Percentiles rank a stretch among this genome's conserved stretches.
phyloP scores from a whole-genome alignment of 1,140 invertebrate species.

The Zophobas atratus region DNA sequence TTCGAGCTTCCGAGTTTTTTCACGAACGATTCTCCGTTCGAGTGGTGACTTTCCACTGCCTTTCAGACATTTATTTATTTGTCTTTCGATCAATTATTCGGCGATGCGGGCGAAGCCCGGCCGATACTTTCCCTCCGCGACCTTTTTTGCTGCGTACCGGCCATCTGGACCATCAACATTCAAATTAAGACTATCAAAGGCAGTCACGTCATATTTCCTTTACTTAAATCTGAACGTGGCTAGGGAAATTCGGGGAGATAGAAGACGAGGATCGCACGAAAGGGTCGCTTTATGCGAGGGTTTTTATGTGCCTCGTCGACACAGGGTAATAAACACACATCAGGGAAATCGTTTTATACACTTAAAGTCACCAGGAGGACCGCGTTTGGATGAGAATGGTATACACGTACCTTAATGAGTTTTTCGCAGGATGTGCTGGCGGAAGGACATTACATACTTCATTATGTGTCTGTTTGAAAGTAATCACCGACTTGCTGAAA shows the following conservation, averaged over 20 bases:
- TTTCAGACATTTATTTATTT: no score
- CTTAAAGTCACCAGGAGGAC: constrained; percentile 1
- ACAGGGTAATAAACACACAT: constrained; percentile 34
- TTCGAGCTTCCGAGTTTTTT: no score
- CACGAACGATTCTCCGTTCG: no score
- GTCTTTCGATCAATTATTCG: no score
- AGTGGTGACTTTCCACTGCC: no score
- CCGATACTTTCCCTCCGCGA: not conserved
- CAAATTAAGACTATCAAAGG: constrained; percentile 36
- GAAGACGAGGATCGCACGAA: constrained; percentile 1
- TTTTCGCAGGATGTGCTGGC: not conserved
- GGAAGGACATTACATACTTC: not conserved
- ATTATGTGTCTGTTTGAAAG: no score
- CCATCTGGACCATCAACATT: constrained; percentile 35
- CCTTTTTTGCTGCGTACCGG: constrained; percentile 10
- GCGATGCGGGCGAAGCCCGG: no score
- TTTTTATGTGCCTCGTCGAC: constrained; percentile 26
- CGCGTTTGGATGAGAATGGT: constrained; percentile 5
- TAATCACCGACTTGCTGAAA: no score
- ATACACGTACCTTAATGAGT: constrained; percentile 5
- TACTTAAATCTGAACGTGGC: constrained; percentile 30
- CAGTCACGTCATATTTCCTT: constrained; percentile 20
- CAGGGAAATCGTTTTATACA: constrained; percentile 28
- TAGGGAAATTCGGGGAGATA: constrained; percentile 17
- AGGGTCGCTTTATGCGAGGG: constrained; percentile 39